A percentile compares a stretch with the other conserved stretches of the same genome.
phyloP scores from a whole-genome alignment of 2,113 vertebrate species.

The Malurus melanocephalus region DNA sequence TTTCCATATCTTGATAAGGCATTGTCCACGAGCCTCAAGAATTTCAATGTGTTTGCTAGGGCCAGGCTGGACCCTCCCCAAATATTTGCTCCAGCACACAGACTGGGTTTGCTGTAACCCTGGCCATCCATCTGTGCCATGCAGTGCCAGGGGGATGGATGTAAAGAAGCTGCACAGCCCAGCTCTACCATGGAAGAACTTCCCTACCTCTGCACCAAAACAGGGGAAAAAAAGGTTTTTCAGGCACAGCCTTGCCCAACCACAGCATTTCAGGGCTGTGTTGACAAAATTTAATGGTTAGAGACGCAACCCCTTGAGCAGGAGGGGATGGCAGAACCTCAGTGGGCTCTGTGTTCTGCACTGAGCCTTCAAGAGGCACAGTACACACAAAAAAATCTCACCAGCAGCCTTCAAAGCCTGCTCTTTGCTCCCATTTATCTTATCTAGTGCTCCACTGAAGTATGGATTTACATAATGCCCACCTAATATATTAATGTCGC shows the following conservation, averaged over 20 bases:
- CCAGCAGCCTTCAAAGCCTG: neutral
- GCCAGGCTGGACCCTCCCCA: neutral
- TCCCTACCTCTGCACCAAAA: neutral
- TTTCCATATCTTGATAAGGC: neutral
- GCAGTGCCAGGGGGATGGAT: neutral
- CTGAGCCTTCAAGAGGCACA: neutral
- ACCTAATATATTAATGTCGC: conserved; percentile 2
- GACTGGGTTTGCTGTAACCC: neutral
- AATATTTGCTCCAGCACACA: conserved; percentile 4
- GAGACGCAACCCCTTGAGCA: neutral
- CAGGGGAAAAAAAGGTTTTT: neutral
- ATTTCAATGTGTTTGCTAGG: neutral
- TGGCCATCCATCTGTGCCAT: fast-evolving
- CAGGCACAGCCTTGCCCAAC: neutral
- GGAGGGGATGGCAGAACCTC: neutral
- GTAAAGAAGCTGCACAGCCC: neutral
- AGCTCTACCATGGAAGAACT: neutral
- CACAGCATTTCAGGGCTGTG: too few relatives aligned
- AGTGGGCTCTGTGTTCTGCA: neutral
- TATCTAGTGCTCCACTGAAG: conserved; percentile 3
- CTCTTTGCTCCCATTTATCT: conserved; percentile 41
- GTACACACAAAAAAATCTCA: neutral
- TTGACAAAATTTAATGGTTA: neutral
- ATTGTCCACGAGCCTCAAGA: neutral
- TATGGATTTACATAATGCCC: conserved; percentile 27